These are phyloP conservation scores for Reticulitermes speratus DNA, from an alignment of 1,140 invertebrate species.

Conservation along the genomic window DNA sequence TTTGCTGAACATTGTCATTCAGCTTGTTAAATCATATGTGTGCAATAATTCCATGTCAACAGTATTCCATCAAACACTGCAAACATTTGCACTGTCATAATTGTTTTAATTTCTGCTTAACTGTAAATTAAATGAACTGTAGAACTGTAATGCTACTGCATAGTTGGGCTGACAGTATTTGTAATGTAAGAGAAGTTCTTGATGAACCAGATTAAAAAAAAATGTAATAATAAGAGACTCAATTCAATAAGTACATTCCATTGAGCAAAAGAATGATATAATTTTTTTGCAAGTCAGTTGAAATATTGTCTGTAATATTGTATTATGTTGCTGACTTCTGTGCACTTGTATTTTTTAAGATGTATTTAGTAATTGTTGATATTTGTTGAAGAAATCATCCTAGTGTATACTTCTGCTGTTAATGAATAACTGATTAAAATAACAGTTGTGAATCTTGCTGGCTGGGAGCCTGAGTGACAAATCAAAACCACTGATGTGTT, in stretches of 20 bases:
- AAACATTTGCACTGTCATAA: neutral
- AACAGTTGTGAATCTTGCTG: neutral
- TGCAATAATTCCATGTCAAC: neutral
- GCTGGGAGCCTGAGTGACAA: neutral
- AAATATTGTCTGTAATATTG: neutral
- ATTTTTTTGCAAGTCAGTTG: constrained; percentile 4
- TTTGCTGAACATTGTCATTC: too few species aligned
- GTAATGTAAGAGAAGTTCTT: neutral
- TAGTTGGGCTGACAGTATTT: neutral
- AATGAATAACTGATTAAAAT: neutral
- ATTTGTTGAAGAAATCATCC: neutral
- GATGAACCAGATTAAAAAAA: constrained; percentile 5
- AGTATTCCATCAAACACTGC: neutral
- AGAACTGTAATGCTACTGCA: neutral
- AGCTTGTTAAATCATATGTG: neutral
- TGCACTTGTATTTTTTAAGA: neutral
- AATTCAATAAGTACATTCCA: neutral
- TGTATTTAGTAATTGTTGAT: neutral
- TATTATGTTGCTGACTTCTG: neutral
- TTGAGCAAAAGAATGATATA: neutral
- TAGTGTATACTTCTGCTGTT: neutral
- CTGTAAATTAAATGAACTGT: neutral
- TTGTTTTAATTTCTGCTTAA: neutral
- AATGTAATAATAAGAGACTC: neutral
- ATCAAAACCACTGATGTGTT: neutral